phyloP scores from a whole-genome alignment of 1,140 invertebrate genomes.

The Drosophila erecta region DNA sequence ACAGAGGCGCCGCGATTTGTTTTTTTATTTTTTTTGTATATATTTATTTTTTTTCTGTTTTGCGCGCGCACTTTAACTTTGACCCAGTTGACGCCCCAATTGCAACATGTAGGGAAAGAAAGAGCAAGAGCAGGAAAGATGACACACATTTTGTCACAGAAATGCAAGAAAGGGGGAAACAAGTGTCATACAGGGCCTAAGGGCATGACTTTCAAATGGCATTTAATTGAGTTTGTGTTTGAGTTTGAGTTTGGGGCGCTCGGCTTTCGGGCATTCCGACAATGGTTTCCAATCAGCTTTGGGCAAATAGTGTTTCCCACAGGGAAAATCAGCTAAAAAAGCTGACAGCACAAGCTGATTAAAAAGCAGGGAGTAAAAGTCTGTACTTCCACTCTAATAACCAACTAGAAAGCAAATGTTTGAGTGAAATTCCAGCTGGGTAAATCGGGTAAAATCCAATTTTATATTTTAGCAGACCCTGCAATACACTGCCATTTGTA shows the following conservation, averaged over 20 bases:
- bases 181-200: conserved; percentile 57
- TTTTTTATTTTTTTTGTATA: conserved; percentile 5
- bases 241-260: conserved; percentile 7
- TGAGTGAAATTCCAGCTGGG: conserved; percentile 9
- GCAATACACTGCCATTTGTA: conserved; percentile 9
- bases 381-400: conserved; percentile 22
- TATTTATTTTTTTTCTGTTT: neutral
- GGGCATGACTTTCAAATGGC: conserved; percentile 66
- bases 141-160: conserved; percentile 29
- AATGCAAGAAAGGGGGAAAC: conserved; percentile 11
- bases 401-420: conserved; percentile 7
- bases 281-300: conserved; percentile 24
- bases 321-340: neutral
- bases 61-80: conserved; percentile 65
- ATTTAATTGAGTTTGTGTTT: conserved; percentile 62
- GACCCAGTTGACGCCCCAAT: conserved; percentile 75
- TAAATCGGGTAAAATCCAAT: conserved; percentile 7
- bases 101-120: conserved; percentile 51
- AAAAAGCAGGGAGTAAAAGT: neutral
- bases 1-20: conserved; percentile 50
- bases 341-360: conserved; percentile 19
- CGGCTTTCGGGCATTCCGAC: conserved; percentile 7
- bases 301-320: neutral
- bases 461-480: too few relatives aligned
- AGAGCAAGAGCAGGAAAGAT: conserved; percentile 7